Evolutionary conservation across 2,888 invertebrate genomes (phyloP).

Genomic region (Teleiodes luculella): DNA sequence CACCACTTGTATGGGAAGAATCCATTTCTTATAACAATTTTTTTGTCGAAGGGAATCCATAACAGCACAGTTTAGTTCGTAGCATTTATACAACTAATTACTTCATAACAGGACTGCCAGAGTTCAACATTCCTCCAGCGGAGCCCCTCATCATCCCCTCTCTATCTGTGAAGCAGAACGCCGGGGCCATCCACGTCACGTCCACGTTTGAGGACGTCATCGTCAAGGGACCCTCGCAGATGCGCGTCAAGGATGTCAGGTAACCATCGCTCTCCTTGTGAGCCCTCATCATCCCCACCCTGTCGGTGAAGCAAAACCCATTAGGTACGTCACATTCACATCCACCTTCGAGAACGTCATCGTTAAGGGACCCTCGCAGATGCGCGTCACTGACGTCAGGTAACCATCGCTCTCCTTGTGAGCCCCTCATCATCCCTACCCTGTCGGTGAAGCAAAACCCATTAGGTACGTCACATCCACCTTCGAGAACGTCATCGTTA

Average conservation of each 20-base stretch:
- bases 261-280: conserved; percentile 66
- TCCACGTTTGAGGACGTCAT: conserved; percentile 80
- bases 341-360: conserved; percentile 80
- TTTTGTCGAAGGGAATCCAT: too few species aligned
- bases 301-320: conserved; percentile 28
- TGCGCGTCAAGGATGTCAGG: conserved; percentile 79
- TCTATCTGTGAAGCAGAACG: conserved; percentile 79
- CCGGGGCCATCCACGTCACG: conserved; percentile 79
- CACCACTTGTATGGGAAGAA: too few species aligned
- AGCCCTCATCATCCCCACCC: too few species aligned
- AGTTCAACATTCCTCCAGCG: conserved; percentile 80
- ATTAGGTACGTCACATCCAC: conserved; percentile 76
- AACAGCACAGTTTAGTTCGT: too few species aligned
- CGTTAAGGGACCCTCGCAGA: conserved; percentile 80
- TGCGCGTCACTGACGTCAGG: conserved; percentile 79
- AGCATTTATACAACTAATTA: not conserved
- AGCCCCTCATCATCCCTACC: conserved; percentile 80
- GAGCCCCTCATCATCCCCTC: conserved; percentile 81
- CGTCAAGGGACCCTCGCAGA: conserved; percentile 80
- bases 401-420: conserved; percentile 61
- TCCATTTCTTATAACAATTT: not conserved
- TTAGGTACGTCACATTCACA: conserved; percentile 43
- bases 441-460: conserved; percentile 80
- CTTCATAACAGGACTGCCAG: conserved; percentile 71
- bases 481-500: conserved; percentile 79